Base-by-base conservation (phyloP, 2,113 vertebrate species). In the Leiothrix lutea region DNA sequence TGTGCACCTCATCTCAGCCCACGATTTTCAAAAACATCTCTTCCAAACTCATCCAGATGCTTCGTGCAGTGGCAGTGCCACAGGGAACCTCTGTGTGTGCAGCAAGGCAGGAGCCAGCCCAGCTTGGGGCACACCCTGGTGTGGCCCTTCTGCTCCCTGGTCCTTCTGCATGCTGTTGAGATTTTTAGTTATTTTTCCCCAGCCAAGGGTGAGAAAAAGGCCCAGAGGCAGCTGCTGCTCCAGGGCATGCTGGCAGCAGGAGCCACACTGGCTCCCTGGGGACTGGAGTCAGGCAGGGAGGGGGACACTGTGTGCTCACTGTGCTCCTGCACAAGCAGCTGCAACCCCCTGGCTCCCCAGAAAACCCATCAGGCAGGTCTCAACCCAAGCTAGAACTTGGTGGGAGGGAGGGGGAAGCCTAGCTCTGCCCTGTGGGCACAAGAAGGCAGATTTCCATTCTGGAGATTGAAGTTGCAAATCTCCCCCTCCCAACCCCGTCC, bases 361-460 rank as follows among this genome's bases (percentile, higher is more conserved):
- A 85, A 87, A 58, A 14, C 3, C 11, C 38, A 56, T 51, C 44
- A 56, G 44, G 71, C n/a, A 58, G 24, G 38, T 65, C 44, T 51
- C 15, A 2, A 61, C 36, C 51, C 1, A 1, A 42, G 31, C 54
- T 50, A 67, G 74, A 0, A 0, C 53, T 2, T 0, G 21, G 14
- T 10, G 17, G 45, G 28, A 83, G 23, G 45, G 45, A 83, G 14
- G 50, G 24, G 10, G 26, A 35, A 31, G n/a, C 66, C 5, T 4
- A 60, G 35, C 42, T 83, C 40, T 79, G 25, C 53, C 40, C 40
- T 1, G 0, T 1, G 7, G 17, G 45, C 6, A 4, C 8, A 4
- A 40, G n/a, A 61, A 35, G 60, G 38, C 45, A 89, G n/a, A 60
- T 80, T 71, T 15, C 40, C 29, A 14, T 79, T 48, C 3, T 3